Evolutionary conservation across 1,140 invertebrate genomes (phyloP).

Genomic region (Leptinotarsa defecta): DNA sequence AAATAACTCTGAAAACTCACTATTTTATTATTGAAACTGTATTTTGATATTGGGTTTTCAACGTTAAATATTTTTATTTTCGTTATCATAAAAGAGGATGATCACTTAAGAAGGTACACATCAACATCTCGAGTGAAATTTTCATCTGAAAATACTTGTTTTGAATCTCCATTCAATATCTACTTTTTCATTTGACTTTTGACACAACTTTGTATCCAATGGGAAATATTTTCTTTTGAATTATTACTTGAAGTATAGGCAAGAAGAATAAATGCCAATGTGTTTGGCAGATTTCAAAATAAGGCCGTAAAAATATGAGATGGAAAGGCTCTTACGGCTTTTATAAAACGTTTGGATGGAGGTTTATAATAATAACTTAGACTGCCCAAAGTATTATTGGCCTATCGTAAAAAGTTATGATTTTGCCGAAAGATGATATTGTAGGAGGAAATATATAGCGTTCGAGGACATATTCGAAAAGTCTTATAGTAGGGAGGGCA

Average conservation of each 20-base stretch:
- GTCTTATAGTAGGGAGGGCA: no score
- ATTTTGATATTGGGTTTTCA: no score
- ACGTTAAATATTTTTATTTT: no score
- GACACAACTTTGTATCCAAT: not conserved
- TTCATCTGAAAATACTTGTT: no score
- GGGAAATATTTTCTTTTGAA: not conserved
- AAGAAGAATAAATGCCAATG: not conserved
- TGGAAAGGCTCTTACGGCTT: slow-evolving; percentile 1
- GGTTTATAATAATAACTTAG: slow-evolving; percentile 6
- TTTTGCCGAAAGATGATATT: not conserved
- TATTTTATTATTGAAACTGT: no score
- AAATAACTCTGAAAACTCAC: no score
- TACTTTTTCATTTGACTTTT: not conserved
- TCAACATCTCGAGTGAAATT: no score
- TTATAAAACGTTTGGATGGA: not conserved
- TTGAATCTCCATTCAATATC: not conserved
- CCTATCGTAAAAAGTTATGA: not conserved
- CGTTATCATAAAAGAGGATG: no score
- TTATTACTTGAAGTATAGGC: not conserved
- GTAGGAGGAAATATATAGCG: not conserved
- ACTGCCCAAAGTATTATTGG: not conserved
- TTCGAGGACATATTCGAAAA: not conserved
- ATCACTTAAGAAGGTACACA: no score
- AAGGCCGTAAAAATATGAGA: not conserved
- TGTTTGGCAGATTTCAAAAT: slow-evolving; percentile 5